Conservation (phyloP, 2,888 invertebrate species). For the Listrodromus nycthemerus region DNA sequence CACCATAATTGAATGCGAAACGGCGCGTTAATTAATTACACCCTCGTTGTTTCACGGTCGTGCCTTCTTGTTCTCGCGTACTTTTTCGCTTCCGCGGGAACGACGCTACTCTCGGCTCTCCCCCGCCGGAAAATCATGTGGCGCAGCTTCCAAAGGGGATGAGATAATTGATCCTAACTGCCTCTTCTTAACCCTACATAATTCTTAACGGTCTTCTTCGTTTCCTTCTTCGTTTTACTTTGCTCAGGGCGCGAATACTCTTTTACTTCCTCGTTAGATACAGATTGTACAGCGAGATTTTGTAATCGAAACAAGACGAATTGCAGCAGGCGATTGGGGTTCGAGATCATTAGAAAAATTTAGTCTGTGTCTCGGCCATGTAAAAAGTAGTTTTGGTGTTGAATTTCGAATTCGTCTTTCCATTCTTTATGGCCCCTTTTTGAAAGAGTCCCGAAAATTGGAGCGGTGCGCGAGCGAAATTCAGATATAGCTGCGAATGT, state of each 20-base stretch:
- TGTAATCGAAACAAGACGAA: neutral
- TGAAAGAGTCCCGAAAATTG: too few relatives aligned
- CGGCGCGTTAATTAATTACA: slow-evolving; percentile 81
- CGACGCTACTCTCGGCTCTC: neutral
- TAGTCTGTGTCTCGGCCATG: too few relatives aligned
- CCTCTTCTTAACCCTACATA: slow-evolving; percentile 52
- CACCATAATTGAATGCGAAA: slow-evolving; percentile 73
- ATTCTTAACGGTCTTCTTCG: slow-evolving; percentile 24
- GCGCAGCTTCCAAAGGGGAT: slow-evolving; percentile 7
- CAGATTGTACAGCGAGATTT: neutral
- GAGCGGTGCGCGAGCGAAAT: too few relatives aligned
- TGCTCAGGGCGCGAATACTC: neutral
- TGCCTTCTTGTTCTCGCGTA: slow-evolving; percentile 23
- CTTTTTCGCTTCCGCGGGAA: slow-evolving; percentile 1
- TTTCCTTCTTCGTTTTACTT: neutral
- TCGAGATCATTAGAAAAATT: neutral
- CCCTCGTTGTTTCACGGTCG: slow-evolving; percentile 69
- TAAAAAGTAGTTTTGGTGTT: too few relatives aligned
- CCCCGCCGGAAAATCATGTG: slow-evolving; percentile 2
- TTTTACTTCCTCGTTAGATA: neutral
- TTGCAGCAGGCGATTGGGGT: neutral
- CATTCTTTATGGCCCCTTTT: too few relatives aligned
- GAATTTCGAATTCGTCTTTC: too few relatives aligned
- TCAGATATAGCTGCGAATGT: too few relatives aligned
- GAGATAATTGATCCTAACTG: slow-evolving; percentile 54